phyloP scores from a whole-genome alignment of 2,113 vertebrate genomes.

The Onychostruthus taczanowskii region DNA sequence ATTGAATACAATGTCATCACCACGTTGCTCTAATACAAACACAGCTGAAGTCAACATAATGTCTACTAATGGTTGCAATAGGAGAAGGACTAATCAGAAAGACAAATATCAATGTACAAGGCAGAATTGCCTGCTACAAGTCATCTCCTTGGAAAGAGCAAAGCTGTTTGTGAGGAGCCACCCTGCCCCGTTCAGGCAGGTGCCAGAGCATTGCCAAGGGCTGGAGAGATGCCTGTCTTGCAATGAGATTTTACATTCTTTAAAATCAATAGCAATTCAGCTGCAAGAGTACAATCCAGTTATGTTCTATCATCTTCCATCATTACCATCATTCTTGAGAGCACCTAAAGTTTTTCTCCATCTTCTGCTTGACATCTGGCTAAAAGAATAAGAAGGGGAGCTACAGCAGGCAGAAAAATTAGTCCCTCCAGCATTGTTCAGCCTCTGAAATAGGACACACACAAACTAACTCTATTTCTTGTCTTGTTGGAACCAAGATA shows the following conservation, averaged over 20 bases:
- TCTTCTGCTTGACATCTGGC: not conserved
- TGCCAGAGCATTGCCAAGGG: not conserved
- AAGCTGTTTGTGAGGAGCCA: not conserved
- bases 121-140: not conserved
- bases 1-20: not conserved
- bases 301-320: not conserved
- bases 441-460: not conserved
- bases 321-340: slow-evolving; percentile 1
- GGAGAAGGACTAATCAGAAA: not conserved
- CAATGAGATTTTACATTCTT: not conserved
- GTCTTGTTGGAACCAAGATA: not conserved
- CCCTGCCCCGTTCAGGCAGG: not conserved
- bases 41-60: not conserved
- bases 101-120: not conserved
- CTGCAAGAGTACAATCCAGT: not conserved
- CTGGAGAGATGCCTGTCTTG: not conserved
- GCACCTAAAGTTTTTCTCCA: not conserved
- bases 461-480: not conserved
- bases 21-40: not conserved
- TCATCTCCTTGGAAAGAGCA: not conserved
- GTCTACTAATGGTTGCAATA: not conserved
- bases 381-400: not conserved
- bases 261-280: slow-evolving; percentile 20
- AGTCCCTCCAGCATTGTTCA: not conserved
- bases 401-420: not conserved